Evolutionary conservation across 2,797 vertebrate species (phyloP).

Genomic region (Parauchenoglanis punctatus): DNA sequence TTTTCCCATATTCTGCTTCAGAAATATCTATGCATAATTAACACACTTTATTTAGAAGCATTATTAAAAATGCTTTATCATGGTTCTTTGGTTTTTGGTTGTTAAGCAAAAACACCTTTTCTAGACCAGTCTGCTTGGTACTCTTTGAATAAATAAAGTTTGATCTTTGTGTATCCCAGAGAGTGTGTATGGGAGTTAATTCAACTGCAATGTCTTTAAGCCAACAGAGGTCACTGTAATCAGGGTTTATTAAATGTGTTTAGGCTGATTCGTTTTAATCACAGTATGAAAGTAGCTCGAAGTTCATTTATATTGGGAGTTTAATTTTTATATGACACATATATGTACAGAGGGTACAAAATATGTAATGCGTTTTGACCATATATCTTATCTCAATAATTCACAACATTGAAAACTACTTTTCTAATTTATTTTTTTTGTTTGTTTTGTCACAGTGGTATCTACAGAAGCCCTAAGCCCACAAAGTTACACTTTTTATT

Average conservation of each 20-base stretch:
- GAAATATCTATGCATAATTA: background rate
- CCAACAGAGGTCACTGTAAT: background rate
- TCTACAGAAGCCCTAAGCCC: background rate
- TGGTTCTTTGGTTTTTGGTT: background rate
- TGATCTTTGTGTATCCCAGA: background rate
- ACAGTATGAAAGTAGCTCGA: background rate
- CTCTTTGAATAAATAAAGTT: background rate
- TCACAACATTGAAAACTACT: background rate
- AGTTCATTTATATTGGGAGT: background rate
- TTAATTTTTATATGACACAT: background rate
- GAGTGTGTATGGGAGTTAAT: background rate
- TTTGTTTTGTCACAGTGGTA: background rate
- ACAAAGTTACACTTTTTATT: too few species aligned
- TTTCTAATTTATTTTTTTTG: background rate
- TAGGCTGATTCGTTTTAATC: background rate
- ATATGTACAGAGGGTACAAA: background rate
- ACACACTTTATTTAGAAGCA: background rate
- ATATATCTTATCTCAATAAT: background rate
- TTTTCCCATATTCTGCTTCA: background rate
- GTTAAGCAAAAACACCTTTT: background rate
- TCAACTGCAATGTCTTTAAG: background rate
- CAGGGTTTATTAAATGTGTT: background rate
- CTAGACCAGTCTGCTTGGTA: background rate
- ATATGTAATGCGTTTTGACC: background rate
- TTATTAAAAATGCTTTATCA: background rate